Evolutionary conservation across 2,797 vertebrate genomes (phyloP), one percentile per base, ranked within the genome.

Genomic region (Clarias platycephalus): DNA sequence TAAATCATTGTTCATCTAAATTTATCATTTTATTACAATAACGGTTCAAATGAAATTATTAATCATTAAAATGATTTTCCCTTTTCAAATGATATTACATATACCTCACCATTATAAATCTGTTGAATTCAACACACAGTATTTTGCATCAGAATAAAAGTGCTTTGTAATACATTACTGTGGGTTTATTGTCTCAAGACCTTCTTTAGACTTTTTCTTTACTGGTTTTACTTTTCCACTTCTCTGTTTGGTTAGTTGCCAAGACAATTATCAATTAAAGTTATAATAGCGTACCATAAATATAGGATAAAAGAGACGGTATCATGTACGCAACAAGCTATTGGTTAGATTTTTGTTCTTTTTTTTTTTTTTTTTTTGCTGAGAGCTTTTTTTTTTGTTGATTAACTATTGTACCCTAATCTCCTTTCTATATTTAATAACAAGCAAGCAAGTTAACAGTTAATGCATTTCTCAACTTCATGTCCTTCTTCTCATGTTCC

Each of bases 101-200:
- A 9, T 66, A 28, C n/a, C 4, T 49, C 37, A 22, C 66, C 37
- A 70, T 68, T 63, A 62, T 55, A 74, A 64, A 20, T 53, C 20
- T 34, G 7, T 64, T 44, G 5, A 58, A 62, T 55, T 72, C 34
- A 53, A 63, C 67, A 84, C 28, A 74, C 58, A 75, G 78, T 16
- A 72, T 67, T 75, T 44, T 64, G 31, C 67, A 75, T 75, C 78
- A 44, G 2, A 81, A 81, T 85, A 85, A 85, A 85, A 74, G 1
- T 9, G 5, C 34, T 81, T 81, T 85, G 28, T 85, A 67, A 81
- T 40, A 37, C 26, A 40, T 66, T 40, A 18, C 5, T 66, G 26
- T 26, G 22, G 31, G 2, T 24, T 67, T 79, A 26, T 37, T 79
- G 8, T 77, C 28, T 77, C 1, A 15, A 76, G 66, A 40, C 15